These are phyloP conservation scores for Sterrhoptilus dennistouni DNA, from an alignment of 2,113 vertebrate species.

Conservation along the genomic window DNA sequence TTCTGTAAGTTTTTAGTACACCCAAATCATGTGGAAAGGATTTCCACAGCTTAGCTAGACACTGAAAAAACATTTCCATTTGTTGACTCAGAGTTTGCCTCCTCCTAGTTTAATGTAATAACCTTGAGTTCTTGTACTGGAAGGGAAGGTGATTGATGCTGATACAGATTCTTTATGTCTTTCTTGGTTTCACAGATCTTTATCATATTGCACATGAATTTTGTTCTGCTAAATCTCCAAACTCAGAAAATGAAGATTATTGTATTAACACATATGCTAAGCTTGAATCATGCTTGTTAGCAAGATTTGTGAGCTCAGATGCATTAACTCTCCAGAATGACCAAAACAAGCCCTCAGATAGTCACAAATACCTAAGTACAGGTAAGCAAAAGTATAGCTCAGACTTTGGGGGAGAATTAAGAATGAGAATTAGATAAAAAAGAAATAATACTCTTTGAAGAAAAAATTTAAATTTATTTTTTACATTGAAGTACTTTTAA, in stretches of 20 bases:
- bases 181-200: background rate
- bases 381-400: background rate
- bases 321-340: background rate
- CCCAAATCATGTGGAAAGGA: background rate
- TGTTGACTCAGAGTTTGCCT: background rate
- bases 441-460: background rate
- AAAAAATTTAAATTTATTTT: background rate
- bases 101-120: background rate
- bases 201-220: background rate
- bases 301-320: background rate
- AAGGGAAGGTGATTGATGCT: background rate
- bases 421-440: background rate
- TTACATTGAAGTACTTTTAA: background rate
- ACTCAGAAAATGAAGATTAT: background rate
- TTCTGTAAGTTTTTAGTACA: background rate
- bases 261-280: background rate
- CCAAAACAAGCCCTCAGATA: background rate
- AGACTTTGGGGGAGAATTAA: background rate
- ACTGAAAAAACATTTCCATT: background rate
- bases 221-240: background rate
- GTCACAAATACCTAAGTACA: background rate
- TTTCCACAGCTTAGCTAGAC: background rate
- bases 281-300: background rate
- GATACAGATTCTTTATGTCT: background rate
- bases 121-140: background rate